phyloP scores from a whole-genome alignment of 2,797 vertebrate genomes.

The Epinephelus awoara region DNA sequence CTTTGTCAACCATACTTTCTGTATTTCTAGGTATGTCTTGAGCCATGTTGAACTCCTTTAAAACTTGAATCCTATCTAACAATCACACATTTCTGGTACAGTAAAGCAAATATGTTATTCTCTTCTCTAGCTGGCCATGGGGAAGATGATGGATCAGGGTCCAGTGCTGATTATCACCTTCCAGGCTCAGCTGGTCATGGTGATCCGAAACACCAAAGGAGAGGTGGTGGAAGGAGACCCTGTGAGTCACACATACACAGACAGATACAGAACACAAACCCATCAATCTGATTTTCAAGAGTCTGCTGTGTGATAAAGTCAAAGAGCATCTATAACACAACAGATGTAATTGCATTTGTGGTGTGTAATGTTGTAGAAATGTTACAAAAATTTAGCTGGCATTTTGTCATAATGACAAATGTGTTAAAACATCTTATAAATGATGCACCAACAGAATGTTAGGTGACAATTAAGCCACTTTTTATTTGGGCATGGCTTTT shows the following conservation, averaged over 20 bases:
- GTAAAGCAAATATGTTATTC: neutral
- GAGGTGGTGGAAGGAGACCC: constrained; percentile 95
- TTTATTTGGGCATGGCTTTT: constrained; percentile 17
- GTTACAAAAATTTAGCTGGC: neutral
- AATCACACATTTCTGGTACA: neutral
- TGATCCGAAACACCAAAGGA: constrained; percentile 90
- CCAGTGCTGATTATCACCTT: constrained; percentile 97
- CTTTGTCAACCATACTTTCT: neutral
- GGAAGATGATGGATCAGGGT: constrained; percentile 99
- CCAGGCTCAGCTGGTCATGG: constrained; percentile 95
- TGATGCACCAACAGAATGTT: neutral
- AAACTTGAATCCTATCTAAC: too few relatives aligned
- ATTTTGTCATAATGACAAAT: neutral
- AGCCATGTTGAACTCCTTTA: neutral
- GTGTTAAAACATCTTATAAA: neutral
- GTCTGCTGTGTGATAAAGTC: neutral
- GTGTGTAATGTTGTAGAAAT: neutral
- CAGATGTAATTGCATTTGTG: neutral
- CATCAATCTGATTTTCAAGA: neutral
- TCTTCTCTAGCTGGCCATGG: constrained; percentile 91
- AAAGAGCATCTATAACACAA: neutral
- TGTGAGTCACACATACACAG: constrained; percentile 82
- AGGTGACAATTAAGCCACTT: constrained; percentile 15
- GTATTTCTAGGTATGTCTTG: neutral
- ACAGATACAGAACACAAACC: neutral